Base-by-base conservation (phyloP, 2,113 vertebrate genomes). In the Bufo bufo region DNA sequence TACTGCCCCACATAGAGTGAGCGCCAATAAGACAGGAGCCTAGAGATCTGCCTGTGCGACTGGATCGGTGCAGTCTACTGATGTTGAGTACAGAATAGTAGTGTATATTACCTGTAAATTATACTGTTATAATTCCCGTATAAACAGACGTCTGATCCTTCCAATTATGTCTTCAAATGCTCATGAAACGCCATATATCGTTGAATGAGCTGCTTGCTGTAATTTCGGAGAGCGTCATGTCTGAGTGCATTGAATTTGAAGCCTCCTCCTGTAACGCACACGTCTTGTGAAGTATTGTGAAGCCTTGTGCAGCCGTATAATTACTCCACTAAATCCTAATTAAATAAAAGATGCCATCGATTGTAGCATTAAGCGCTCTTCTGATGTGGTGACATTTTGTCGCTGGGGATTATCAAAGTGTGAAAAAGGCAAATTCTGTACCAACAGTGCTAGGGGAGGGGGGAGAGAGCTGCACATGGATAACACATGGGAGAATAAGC, bases 271-370 rank as follows among this genome's bases (percentile, higher is more conserved):
- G 63, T 66, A 83, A 66, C 81, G 9, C 47, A 65, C 61, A 83
- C 52, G 49, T 52, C 81, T 69, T 66, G 33, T 81, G 79, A 81
- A 81, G 79, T 81, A 81, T 81, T 10, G 43, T 74, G 71, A 16
- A 43, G 81, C 58, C 61, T 69, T 10, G 61, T 83, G 65, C 33
- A 47, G 81, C 49, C 8, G 47, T 66, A 66, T 83, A 83, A 83
- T 83, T 83, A 83, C 45, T 69, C 19, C 47, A 63, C 59, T 83
- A n/a, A 83, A 83, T 83, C 81, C 81, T 83, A 83, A 83, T 83
- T 83, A 83, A 83, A 83, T 69, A 61, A 45, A 83, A 66, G 63
- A 83, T 83, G 81, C 81, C 2, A 83, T 83, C 69, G 61, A 83
- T 83, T 47, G n/a, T 66, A 69, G 19, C 61, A 66, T 83, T 83